Evolutionary conservation across 2,797 vertebrate genomes (phyloP), one percentile per base, ranked within the genome.

Genomic region (Cossypha heuglini): DNA sequence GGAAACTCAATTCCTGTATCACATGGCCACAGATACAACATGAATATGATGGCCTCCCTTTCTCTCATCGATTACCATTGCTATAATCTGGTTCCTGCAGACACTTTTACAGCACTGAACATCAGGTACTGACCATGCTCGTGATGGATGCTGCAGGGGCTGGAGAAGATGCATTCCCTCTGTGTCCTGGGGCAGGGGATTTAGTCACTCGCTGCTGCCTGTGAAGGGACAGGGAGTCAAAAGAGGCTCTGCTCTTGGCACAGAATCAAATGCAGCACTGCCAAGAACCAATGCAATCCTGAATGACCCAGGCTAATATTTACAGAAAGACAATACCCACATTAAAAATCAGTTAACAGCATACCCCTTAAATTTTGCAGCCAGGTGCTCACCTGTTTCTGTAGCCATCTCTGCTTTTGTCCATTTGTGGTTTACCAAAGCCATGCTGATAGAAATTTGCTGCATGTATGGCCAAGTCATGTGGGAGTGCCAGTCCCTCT

Each of bases 401-500:
- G 96, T 98, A 99, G 69, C 98, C 97, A 86, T 99, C 98, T 96
- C 98, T 97, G 94, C 90, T 96, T 95, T 98, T 99, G 88, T 99
- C 99, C 86, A 98, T 98, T 43, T 97, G 98, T 24, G 98, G 97
- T 93, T 99, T 99, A 80, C 97, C 98, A 97, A 99, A 99, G 68
- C 97, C 98, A 29, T 99, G 97, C 75, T 99, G 99, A 97, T 98
- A 99, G 91, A 98, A 97, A 59, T 98, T 98, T 73, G 99, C 98
- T 86, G 98, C 97, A 93, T 99, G 99, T 63, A 99, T 94, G 63
- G 98, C 98, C 46, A 99, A 98, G 86, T 99, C 99, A 86, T 99
- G 99, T 64, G 99, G 98, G 45, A 99, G 97, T 5, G 98, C 96
- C 78, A 99, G 96, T 6, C 98, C 98, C 91, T 99, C 99, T 81